A percentile compares a stretch with the other conserved stretches of the same genome.
phyloP scores from a whole-genome alignment of 1,140 invertebrate genomes.

The Wasmannia auropunctata region DNA sequence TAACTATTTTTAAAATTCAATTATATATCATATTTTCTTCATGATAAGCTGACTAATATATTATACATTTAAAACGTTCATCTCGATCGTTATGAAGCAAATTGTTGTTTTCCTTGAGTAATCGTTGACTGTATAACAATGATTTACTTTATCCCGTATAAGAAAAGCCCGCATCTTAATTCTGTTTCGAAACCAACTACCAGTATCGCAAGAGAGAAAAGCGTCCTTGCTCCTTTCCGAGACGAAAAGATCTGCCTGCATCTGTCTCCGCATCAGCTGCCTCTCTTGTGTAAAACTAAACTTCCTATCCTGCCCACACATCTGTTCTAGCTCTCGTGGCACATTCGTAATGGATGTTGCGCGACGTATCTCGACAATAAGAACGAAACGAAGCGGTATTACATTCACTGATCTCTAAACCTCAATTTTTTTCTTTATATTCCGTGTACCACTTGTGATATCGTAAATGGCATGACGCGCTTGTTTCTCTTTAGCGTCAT shows the following conservation, averaged over 20 bases:
- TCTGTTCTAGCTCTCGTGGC: conserved; percentile 51
- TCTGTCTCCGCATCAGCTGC: conserved; percentile 64
- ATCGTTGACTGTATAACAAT: neutral
- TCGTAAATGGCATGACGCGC: neutral
- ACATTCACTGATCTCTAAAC: neutral
- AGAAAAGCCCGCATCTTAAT: conserved; percentile 19
- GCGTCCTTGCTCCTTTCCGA: conserved; percentile 38
- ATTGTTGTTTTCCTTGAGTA: neutral
- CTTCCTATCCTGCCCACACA: conserved; percentile 69
- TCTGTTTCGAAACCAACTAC: conserved; percentile 53
- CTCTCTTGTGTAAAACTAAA: conserved; percentile 70
- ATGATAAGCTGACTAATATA: no score
- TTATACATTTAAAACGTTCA: neutral
- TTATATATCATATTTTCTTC: neutral
- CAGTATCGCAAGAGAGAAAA: conserved; percentile 19
- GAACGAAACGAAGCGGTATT: neutral
- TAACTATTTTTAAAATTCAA: no score
- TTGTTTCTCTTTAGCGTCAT: neutral
- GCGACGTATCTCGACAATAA: neutral
- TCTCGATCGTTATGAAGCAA: neutral
- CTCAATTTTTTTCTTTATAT: neutral
- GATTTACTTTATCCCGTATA: neutral
- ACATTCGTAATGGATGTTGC: neutral
- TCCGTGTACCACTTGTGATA: neutral
- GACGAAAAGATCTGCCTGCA: conserved; percentile 40